Base-by-base conservation (phyloP, 1,140 invertebrate genomes). In the Cyrtorhinus lividipennis region DNA sequence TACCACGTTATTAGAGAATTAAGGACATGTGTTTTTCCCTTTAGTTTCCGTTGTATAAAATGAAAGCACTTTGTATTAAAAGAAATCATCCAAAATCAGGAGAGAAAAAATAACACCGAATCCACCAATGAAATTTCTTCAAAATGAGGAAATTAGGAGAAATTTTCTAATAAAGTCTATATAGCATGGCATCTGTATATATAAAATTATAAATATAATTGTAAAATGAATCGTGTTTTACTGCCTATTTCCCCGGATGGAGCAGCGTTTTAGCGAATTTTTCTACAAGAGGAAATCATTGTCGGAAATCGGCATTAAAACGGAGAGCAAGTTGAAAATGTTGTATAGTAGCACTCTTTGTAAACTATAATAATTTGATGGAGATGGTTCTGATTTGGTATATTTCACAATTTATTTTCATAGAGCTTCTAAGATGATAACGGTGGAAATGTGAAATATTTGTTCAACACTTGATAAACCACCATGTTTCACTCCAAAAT, bases 331-430 rank as follows among this genome's bases (percentile, higher is more conserved):
- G 30, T 38, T 38, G 30, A 53, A 5, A 53, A 53, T 53, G 20
- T 53, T 53, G 48, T 53, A 53, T 53, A 53, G 48, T 53, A 53
- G 48, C 48, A 53, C 48, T 15, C 20, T 44, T 12, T 20, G 20
- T 53, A 5, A 15, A 10, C 8, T 53, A 53, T 22, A 13, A 13
- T 53, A 53, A 53, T 53, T 53, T 53, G 5, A 8, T 38, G 15
- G 30, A 38, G 15, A 38, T n/a, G n/a, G n/a, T n/a, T n/a, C n/a
- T n/a, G n/a, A n/a, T n/a, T n/a, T n/a, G n/a, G n/a, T 38, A 38
- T 38, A 38, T 15, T 15, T 15, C 30, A 8, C 5, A 15, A 8
- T 38, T 38, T 38, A 38, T 38, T 38, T 38, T 38, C 30, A 38
- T 15, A 38, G 15, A 8, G 30, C 15, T 15, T 15, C 5, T 8